A percentile compares a stretch with the other conserved stretches of the same genome.
These are phyloP conservation scores for Pollicipes pollicipes DNA, from an alignment of 1,140 invertebrate species.

Conservation along the genomic window DNA sequence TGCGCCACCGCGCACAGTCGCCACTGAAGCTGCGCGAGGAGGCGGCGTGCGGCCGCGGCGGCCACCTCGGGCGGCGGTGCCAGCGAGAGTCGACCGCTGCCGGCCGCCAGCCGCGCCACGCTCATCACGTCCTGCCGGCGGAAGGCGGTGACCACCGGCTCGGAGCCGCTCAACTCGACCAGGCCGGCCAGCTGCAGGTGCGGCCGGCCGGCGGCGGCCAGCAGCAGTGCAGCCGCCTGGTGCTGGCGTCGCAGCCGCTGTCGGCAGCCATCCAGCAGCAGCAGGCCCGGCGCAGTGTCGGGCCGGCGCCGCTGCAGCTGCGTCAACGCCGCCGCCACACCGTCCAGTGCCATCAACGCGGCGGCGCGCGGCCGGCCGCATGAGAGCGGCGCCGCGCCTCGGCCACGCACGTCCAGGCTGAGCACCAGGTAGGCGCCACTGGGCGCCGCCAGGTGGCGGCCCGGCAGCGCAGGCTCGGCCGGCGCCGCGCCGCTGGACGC, in stretches of 20 bases:
- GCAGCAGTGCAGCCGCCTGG: not conserved
- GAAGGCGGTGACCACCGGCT: not conserved
- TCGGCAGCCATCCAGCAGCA: not conserved
- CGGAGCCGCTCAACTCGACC: not conserved
- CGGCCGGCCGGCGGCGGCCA: not conserved
- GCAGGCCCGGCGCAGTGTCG: not conserved
- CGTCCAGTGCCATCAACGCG: not conserved
- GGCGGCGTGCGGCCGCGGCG: too few species aligned
- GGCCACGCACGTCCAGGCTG: not conserved
- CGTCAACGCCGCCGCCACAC: not conserved
- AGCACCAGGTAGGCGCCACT: not conserved
- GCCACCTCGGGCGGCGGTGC: not conserved
- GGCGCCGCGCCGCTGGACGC: too few species aligned
- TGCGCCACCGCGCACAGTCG: not conserved
- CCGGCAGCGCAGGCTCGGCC: not conserved
- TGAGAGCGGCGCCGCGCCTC: not conserved
- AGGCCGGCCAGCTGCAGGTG: not conserved
- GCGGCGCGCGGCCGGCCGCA: not conserved
- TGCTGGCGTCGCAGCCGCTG: not conserved
- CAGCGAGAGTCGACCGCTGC: not conserved
- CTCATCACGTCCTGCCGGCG: not conserved
- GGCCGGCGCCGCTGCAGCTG: too few species aligned
- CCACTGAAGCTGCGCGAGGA: not conserved
- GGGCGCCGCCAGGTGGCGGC: not conserved
- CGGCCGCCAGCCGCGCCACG: not conserved